Conservation (phyloP, 2,113 vertebrate genomes). For the Arothron firmamentum region DNA sequence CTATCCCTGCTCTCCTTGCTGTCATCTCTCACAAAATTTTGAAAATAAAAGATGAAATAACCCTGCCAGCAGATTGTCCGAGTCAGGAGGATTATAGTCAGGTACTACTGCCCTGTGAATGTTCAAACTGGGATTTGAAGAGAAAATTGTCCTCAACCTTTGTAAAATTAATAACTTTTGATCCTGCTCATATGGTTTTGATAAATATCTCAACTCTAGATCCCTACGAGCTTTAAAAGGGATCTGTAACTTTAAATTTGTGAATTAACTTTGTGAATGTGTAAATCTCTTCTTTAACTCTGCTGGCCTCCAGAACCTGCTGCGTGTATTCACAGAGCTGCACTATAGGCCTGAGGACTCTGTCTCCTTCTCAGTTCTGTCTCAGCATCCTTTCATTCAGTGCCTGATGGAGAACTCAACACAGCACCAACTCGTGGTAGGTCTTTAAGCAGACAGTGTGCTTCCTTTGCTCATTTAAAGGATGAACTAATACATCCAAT, state of each 20-base stretch:
- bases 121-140: background rate
- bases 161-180: too few relatives aligned
- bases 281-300: background rate
- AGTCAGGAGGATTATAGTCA: constrained; percentile 62
- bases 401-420: constrained; percentile 73
- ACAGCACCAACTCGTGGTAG: constrained; percentile 79
- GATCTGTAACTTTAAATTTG: too few relatives aligned
- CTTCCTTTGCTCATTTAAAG: background rate
- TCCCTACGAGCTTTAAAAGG: too few relatives aligned
- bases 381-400: constrained; percentile 79
- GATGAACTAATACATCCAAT: too few relatives aligned
- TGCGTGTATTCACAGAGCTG: constrained; percentile 76
- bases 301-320: constrained; percentile 54
- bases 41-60: constrained; percentile 44
- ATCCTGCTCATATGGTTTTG: too few relatives aligned
- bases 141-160: too few relatives aligned
- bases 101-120: constrained; percentile 59
- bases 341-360: constrained; percentile 64
- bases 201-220: too few relatives aligned
- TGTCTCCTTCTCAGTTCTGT: constrained; percentile 74
- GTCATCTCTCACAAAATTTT: constrained; percentile 69
- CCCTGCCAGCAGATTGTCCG: constrained; percentile 48
- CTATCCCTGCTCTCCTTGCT: constrained; percentile 73
- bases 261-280: background rate
- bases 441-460: constrained; percentile 42